Percentiles rank a stretch among this genome's conserved stretches.
Conservation (phyloP, 2,888 invertebrate genomes). For the Oligia fasciuncula region DNA sequence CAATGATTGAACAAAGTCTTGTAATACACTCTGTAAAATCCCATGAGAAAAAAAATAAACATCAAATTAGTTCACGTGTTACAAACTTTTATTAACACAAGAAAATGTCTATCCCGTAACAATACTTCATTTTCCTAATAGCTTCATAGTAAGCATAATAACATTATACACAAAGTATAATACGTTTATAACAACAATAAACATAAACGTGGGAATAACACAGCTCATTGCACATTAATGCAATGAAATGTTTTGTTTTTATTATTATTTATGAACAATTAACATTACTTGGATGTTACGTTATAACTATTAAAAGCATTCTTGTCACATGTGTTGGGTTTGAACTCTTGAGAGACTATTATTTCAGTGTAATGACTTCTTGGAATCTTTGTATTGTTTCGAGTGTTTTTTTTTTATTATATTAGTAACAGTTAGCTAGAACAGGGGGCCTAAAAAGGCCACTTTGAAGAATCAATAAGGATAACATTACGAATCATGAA, state of each 20-base stretch:
- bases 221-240: conserved; percentile 66
- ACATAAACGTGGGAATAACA: conserved; percentile 61
- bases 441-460: too few species aligned
- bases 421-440: neutral
- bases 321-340: conserved; percentile 45
- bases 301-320: conserved; percentile 46
- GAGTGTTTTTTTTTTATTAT: neutral
- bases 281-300: conserved; percentile 36
- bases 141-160: conserved; percentile 42
- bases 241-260: conserved; percentile 57
- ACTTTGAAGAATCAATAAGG: too few species aligned
- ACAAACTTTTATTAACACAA: conserved; percentile 4
- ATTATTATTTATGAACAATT: conserved; percentile 58
- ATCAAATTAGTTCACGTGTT: neutral
- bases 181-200: conserved; percentile 51
- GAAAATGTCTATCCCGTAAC: conserved; percentile 17
- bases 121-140: conserved; percentile 48
- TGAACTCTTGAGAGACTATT: conserved; percentile 28
- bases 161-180: conserved; percentile 40
- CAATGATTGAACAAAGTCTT: too few species aligned
- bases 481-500: too few species aligned
- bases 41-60: neutral
- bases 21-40: neutral
- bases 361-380: conserved; percentile 30
- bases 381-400: conserved; percentile 24